Evolutionary conservation across 1,140 invertebrate species (phyloP), one percentile per base, ranked within the genome.

Genomic region (Euwallacea fornicatus): DNA sequence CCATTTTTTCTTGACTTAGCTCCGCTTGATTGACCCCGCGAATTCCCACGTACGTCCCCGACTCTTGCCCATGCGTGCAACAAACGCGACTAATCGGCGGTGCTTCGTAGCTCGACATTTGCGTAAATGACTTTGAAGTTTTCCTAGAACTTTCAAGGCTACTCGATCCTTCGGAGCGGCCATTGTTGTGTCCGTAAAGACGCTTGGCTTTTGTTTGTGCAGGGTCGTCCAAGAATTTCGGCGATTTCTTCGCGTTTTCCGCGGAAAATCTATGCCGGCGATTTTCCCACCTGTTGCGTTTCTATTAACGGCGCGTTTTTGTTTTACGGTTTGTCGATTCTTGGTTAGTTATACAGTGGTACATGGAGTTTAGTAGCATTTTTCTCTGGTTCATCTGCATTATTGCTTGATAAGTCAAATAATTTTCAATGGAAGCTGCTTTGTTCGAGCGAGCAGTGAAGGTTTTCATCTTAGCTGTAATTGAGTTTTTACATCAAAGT

Each of bases 61-160:
- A 67, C 47, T 66, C 33, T 60, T 55, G 65, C 64, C 54, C 58
- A 33, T 59, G 43, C 42, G 21, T 8, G 33, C 13, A 21, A 54
- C 71, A 44, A 66, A 59, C 71, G 67, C 73, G n/a, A 61, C 59
- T 13, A 46, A 58, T n/a, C 10, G 21, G 44, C 73, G 63, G 61
- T 59, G 41, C 58, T 73, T 74, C 71, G 53, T 42, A 1, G 41
- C 58, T 53, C 42, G 10, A 69, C 56, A 74, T 74, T 75, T 76
- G 74, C 77, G 78, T 72, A 78, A 73, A 79, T 71, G 65, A 77
- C 77, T 78, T 79, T 71, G 75, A 80, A 79, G 73, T 80, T 78
- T 80, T 79, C 78, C 79, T 72, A 77, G 76, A 78, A 81, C 75
- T 77, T 77, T 80, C 79, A 81, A 81, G 79, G 80, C 76, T 78